A percentile compares a stretch with the other conserved stretches of the same genome.
phyloP scores from a whole-genome alignment of 2,888 invertebrate species.

The Epirrhoe alternata region DNA sequence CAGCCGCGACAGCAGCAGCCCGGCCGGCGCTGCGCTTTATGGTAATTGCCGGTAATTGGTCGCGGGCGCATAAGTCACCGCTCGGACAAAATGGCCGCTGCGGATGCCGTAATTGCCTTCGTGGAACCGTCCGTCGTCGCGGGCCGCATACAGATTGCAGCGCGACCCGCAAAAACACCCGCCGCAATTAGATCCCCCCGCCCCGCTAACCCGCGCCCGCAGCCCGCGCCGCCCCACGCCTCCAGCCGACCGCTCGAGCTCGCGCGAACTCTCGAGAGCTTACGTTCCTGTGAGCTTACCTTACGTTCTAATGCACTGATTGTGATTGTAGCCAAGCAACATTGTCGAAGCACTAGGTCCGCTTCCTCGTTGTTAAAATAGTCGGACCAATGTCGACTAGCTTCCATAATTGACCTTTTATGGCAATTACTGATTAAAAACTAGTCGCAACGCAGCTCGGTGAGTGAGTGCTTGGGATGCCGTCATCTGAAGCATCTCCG shows the following conservation, averaged over 20 bases:
- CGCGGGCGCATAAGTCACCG: slow-evolving; percentile 56
- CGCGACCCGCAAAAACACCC: slow-evolving; percentile 65
- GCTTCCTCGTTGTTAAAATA: slow-evolving; percentile 19
- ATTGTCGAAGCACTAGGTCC: neutral
- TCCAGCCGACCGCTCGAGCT: slow-evolving; percentile 13
- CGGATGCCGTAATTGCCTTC: slow-evolving; percentile 81
- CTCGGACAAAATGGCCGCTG: slow-evolving; percentile 74
- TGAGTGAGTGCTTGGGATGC: neutral
- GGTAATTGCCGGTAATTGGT: slow-evolving; percentile 71
- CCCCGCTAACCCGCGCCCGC: slow-evolving; percentile 21
- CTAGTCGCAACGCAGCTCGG: neutral
- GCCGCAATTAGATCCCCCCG: slow-evolving; percentile 62
- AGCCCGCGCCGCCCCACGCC: slow-evolving; percentile 33
- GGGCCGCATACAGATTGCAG: slow-evolving; percentile 71
- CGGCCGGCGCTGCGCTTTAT: slow-evolving; percentile 49
- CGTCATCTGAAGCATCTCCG: slow-evolving; percentile 3
- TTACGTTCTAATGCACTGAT: neutral
- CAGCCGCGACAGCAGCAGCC: neutral
- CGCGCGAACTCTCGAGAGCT: slow-evolving; percentile 11
- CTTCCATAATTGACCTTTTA: slow-evolving; percentile 12
- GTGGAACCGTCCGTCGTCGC: slow-evolving; percentile 61
- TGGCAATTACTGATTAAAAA: neutral
- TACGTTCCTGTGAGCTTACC: neutral
- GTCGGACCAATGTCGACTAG: slow-evolving; percentile 11
- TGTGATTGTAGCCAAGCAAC: slow-evolving; percentile 7